Evolutionary conservation across 2,113 vertebrate species (phyloP), one percentile per base, ranked within the genome.

Genomic region (Chascanopsetta lugubris): DNA sequence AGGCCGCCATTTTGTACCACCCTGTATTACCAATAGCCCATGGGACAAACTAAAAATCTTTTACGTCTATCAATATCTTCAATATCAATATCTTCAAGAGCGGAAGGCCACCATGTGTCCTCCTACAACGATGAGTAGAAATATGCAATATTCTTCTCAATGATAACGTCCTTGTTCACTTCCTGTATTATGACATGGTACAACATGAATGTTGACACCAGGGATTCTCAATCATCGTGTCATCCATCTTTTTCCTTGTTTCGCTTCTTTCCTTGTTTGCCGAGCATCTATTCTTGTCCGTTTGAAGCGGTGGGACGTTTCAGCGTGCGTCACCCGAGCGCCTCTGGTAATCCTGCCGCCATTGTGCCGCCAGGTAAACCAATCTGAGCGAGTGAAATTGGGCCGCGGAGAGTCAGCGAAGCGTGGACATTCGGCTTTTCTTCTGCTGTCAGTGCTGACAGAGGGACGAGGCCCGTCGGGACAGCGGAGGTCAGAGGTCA

Each of bases 361-460:
- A 77, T 84, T 85, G 85, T 85, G 45, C 50, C 13, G 8, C 32
- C 38, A 20, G n/a, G 58, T 49, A 72, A 45, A 62, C 29, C 79
- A 85, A 88, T 88, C 83, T 82, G 56, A 57, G 83, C 62, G 79
- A 86, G 85, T 82, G 75, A 79, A 49, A 43, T 24, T 0, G 2
- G 55, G 48, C 64, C 61, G 70, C 84, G 78, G 24, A 26, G 72
- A 73, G n/a, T 11, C 43, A 65, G 8, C 70, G 56, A 72, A 74
- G 85, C 65, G 32, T 55, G 38, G 24, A 76, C 48, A 57, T 20
- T 50, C 26, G 13, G 20, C 75, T 73, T 62, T 75, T 77, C 50
- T 85, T 72, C 63, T 78, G 69, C 45, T 69, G 69, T 82, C 69
- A 38, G 50, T 64, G n/a, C 65, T 53, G 55, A 65, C 51, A 72